Evolutionary conservation across 2,888 invertebrate species (phyloP).

Genomic region (Eustalomyia histrio): DNA sequence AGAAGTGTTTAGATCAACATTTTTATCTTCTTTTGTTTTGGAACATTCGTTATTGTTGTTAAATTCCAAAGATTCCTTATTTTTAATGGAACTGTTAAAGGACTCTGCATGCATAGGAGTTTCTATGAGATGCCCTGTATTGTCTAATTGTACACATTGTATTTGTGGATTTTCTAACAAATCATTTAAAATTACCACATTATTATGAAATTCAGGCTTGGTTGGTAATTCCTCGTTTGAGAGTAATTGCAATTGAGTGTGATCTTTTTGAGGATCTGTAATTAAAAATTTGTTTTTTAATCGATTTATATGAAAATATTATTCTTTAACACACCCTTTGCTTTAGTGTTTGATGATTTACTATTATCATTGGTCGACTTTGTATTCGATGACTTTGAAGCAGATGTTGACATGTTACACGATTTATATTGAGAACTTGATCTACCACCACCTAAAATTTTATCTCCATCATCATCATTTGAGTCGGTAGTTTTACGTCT

Average conservation of each 20-base stretch:
- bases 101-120: not conserved
- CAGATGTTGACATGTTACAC: not conserved
- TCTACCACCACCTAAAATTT: slow-evolving; percentile 73
- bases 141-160: slow-evolving; percentile 72
- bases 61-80: not conserved
- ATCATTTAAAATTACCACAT: slow-evolving; percentile 74
- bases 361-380: slow-evolving; percentile 27
- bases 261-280: slow-evolving; percentile 40
- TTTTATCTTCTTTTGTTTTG: not conserved
- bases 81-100: not conserved
- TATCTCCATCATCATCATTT: slow-evolving; percentile 86
- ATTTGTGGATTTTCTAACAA: slow-evolving; percentile 73
- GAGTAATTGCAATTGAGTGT: slow-evolving; percentile 1
- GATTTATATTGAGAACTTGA: slow-evolving; percentile 43
- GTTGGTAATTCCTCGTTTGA: not conserved
- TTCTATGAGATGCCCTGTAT: slow-evolving; percentile 44
- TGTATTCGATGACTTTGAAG: slow-evolving; percentile 39
- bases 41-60: slow-evolving; percentile 26
- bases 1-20: not conserved
- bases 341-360: slow-evolving; percentile 24
- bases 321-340: slow-evolving; percentile 36
- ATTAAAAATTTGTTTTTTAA: not conserved
- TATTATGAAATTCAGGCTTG: slow-evolving; percentile 42
- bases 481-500: slow-evolving; percentile 89
- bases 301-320: not conserved